phyloP scores from a whole-genome alignment of 2,113 vertebrate species.

The Danionella cerebrum region DNA sequence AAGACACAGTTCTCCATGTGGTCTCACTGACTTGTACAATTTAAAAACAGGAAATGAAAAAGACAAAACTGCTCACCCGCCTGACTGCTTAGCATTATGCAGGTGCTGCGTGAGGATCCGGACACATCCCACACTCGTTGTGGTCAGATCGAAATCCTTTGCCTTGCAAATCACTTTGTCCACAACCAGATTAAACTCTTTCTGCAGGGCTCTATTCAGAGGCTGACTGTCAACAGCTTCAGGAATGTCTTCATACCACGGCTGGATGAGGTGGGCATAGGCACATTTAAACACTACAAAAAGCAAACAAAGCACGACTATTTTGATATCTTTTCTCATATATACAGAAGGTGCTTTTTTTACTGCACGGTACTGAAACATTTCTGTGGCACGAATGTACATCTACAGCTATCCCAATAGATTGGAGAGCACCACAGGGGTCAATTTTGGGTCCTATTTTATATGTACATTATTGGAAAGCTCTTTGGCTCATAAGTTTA shows the following conservation, averaged over 20 bases:
- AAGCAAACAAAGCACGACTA: slow-evolving; percentile 1
- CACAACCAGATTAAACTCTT: slow-evolving; percentile 53
- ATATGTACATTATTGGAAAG: too few species aligned
- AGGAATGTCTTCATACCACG: slow-evolving; percentile 55
- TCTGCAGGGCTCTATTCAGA: slow-evolving; percentile 54
- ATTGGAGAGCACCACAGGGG: too few species aligned
- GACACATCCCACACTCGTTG: slow-evolving; percentile 54
- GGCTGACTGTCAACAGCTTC: slow-evolving; percentile 52
- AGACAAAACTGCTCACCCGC: slow-evolving; percentile 45
- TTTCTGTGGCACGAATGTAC: too few species aligned
- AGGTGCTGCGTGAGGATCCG: slow-evolving; percentile 63
- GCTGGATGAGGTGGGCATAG: slow-evolving; percentile 58
- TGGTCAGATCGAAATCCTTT: slow-evolving; percentile 53
- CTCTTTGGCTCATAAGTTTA: too few species aligned
- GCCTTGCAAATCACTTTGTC: slow-evolving; percentile 50
- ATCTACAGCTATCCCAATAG: too few species aligned
- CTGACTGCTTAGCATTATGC: slow-evolving; percentile 55
- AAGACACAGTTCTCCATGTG: neutral
- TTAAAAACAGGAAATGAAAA: neutral
- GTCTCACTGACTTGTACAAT: neutral
- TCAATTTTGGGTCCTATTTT: too few species aligned
- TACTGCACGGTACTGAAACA: too few species aligned
- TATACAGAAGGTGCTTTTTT: too few species aligned
- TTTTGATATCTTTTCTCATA: too few species aligned
- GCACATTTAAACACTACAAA: slow-evolving; percentile 62